Conservation (phyloP, 2,113 vertebrate genomes). For the Setophaga petechia region DNA sequence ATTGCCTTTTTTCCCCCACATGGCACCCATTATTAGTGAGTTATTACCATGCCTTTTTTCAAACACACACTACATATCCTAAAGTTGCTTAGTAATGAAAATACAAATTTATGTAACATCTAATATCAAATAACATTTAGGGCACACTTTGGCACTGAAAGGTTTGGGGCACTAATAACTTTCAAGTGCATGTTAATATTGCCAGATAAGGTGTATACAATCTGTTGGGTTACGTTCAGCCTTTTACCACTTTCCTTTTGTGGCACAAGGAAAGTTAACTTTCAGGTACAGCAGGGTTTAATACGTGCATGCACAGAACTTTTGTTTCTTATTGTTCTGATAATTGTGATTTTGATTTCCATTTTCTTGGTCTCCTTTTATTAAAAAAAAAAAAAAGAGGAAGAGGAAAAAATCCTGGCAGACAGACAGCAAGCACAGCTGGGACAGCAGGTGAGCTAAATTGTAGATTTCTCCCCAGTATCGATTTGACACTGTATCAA, state of each 20-base stretch:
- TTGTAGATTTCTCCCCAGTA: constrained; percentile 2
- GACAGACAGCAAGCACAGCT: neutral
- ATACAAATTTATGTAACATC: constrained; percentile 73
- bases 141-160: constrained; percentile 39
- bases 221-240: constrained; percentile 14
- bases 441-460: constrained; percentile 57
- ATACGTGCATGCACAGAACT: neutral
- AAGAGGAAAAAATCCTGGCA: neutral
- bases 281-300: neutral
- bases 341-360: constrained; percentile 15
- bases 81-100: constrained; percentile 81
- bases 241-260: neutral
- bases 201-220: constrained; percentile 51
- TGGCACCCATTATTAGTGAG: constrained; percentile 82
- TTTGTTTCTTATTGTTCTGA: constrained; percentile 20
- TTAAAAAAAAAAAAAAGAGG: neutral
- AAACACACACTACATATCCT: constrained; percentile 58
- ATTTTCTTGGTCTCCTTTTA: neutral
- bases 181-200: constrained; percentile 47
- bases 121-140: constrained; percentile 53
- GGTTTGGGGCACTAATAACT: constrained; percentile 39
- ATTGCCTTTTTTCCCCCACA: constrained; percentile 73
- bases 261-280: neutral
- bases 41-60: constrained; percentile 72
- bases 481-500: constrained; percentile 47